These are phyloP conservation scores for Cydia pomonella DNA, from an alignment of 1,140 invertebrate species.

Conservation along the genomic window DNA sequence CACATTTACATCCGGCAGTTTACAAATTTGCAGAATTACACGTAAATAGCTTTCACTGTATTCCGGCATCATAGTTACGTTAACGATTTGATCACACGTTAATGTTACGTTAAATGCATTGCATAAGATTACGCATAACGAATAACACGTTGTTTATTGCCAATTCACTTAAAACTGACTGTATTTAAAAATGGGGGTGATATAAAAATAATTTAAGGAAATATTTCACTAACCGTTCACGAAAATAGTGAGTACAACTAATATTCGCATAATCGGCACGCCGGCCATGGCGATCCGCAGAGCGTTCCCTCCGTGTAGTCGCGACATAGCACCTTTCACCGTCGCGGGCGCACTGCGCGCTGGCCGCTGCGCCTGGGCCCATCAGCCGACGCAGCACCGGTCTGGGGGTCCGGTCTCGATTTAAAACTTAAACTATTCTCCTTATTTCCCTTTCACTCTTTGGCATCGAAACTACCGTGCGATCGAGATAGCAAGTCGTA, in stretches of 20 bases:
- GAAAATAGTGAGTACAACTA: slow-evolving; percentile 68
- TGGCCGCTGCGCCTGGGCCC: slow-evolving; percentile 33
- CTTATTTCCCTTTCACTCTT: not conserved
- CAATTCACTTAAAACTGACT: slow-evolving; percentile 30
- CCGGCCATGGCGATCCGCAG: slow-evolving; percentile 53
- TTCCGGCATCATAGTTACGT: slow-evolving; percentile 65
- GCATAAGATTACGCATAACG: slow-evolving; percentile 65
- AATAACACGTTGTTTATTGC: slow-evolving; percentile 34
- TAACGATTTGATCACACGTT: slow-evolving; percentile 45
- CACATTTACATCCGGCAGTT: slow-evolving; percentile 40
- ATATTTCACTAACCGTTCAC: slow-evolving; percentile 64
- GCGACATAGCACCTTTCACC: slow-evolving; percentile 74
- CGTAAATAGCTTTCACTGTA: slow-evolving; percentile 65
- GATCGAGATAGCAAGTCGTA: not conserved
- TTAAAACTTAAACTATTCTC: not conserved
- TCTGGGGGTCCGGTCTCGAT: slow-evolving; percentile 7
- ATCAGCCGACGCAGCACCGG: slow-evolving; percentile 37
- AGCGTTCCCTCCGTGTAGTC: slow-evolving; percentile 48
- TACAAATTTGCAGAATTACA: slow-evolving; percentile 36
- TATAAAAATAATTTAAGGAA: slow-evolving; percentile 30
- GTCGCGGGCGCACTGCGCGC: slow-evolving; percentile 65
- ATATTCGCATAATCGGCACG: slow-evolving; percentile 54
- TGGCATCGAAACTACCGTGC: not conserved
- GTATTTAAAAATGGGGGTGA: not conserved
- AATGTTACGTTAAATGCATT: slow-evolving; percentile 52